Conservation (phyloP, 2,888 invertebrate species). For the Mantis religiosa region DNA sequence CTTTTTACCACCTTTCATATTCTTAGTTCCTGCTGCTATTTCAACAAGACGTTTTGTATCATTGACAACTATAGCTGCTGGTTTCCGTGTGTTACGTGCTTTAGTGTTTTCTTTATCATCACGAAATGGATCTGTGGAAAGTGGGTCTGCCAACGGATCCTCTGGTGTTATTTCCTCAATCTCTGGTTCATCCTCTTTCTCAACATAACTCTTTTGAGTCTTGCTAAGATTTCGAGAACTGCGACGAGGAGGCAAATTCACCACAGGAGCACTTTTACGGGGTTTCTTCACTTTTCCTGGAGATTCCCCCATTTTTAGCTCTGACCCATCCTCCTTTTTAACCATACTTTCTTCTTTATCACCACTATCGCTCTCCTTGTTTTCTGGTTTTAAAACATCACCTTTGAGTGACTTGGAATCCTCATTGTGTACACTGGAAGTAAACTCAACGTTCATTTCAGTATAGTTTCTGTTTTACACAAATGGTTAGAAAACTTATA, state of each 20-base stretch:
- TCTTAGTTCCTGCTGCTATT: constrained; percentile 59
- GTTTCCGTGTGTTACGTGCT: constrained; percentile 32
- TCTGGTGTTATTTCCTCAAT: constrained; percentile 59
- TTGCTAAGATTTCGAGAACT: constrained; percentile 58
- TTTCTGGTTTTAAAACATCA: constrained; percentile 28
- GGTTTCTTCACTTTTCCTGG: constrained; percentile 34
- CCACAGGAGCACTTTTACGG: constrained; percentile 31
- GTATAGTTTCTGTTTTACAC: background rate
- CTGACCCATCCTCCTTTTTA: constrained; percentile 35
- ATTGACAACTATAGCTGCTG: constrained; percentile 60
- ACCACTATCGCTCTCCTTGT: constrained; percentile 33
- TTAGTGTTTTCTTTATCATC: constrained; percentile 24
- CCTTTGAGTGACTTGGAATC: background rate
- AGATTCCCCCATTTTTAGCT: constrained; percentile 43
- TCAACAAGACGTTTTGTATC: constrained; percentile 68
- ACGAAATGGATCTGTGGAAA: constrained; percentile 17
- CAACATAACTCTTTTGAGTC: constrained; percentile 46
- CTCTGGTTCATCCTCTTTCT: constrained; percentile 48
- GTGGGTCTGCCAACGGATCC: constrained; percentile 52
- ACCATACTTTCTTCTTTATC: constrained; percentile 32
- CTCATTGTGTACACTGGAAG: too few species aligned
- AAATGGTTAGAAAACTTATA: too few species aligned
- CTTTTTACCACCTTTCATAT: constrained; percentile 54
- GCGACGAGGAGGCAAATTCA: constrained; percentile 48
- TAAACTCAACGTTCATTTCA: too few species aligned